Percentiles rank a stretch among this genome's conserved stretches.
Conservation (phyloP, 1,140 invertebrate genomes). For the Drosophila punjabiensis region DNA sequence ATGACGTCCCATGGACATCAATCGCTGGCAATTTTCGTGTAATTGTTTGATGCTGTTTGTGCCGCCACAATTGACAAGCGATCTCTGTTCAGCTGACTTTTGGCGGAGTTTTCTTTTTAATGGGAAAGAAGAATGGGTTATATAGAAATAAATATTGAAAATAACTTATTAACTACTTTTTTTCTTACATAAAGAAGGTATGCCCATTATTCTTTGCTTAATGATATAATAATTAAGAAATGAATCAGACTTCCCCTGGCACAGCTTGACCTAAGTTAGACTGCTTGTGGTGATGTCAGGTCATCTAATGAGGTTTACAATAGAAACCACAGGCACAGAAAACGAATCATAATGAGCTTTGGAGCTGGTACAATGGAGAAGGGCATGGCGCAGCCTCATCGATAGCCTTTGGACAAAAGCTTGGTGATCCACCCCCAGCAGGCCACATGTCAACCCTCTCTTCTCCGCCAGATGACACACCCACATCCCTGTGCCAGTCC, state of each 20-base stretch:
- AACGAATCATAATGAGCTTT: slow-evolving; percentile 12
- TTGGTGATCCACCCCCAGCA: slow-evolving; percentile 49
- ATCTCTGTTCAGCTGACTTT: slow-evolving; percentile 30
- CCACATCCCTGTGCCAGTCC: slow-evolving; percentile 23
- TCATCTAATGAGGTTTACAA: slow-evolving; percentile 33
- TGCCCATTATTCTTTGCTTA: neutral
- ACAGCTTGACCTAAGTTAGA: slow-evolving; percentile 33
- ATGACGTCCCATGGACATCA: slow-evolving; percentile 79
- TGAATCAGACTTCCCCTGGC: neutral
- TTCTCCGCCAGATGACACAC: slow-evolving; percentile 35
- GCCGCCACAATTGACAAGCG: slow-evolving; percentile 64
- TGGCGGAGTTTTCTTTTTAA: slow-evolving; percentile 8
- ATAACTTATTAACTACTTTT: too few species aligned
- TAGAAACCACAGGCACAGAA: slow-evolving; percentile 29
- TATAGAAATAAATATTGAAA: neutral
- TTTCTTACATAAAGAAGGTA: neutral
- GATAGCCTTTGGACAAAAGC: slow-evolving; percentile 31
- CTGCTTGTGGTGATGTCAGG: slow-evolving; percentile 30
- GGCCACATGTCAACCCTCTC: slow-evolving; percentile 64
- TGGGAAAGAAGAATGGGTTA: neutral
- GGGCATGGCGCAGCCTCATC: slow-evolving; percentile 8
- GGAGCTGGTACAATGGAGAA: slow-evolving; percentile 9
- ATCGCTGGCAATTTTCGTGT: slow-evolving; percentile 81
- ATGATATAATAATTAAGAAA: neutral
- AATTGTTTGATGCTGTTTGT: slow-evolving; percentile 72